Evolutionary conservation across 2,113 vertebrate genomes (phyloP).

Genomic region (Saguinus imperator): DNA sequence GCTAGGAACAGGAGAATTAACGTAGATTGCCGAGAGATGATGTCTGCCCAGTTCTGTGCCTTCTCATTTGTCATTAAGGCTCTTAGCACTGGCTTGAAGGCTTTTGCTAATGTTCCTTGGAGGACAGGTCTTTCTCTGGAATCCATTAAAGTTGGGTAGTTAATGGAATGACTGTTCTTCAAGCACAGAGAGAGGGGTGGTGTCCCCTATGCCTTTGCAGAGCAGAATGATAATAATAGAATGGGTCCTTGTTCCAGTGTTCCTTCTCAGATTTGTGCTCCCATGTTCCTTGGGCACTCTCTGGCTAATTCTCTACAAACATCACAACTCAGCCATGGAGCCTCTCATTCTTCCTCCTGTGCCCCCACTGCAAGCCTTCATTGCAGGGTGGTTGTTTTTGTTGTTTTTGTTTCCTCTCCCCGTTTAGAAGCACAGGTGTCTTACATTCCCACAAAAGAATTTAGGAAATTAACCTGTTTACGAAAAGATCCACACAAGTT

Average conservation of each 20-base stretch:
- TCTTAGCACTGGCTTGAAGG: neutral
- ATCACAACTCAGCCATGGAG: neutral
- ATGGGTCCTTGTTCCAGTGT: neutral
- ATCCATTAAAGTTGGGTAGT: neutral
- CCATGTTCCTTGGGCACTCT: neutral
- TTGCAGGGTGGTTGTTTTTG: neutral
- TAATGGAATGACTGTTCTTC: neutral
- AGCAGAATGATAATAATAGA: neutral
- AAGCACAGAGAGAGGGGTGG: neutral
- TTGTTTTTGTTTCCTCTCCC: neutral
- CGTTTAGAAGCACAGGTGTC: neutral
- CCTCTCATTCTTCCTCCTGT: neutral
- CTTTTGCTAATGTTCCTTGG: slow-evolving; percentile 42
- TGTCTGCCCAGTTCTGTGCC: neutral
- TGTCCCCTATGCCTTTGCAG: neutral
- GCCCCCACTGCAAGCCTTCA: neutral
- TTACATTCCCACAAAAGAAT: neutral
- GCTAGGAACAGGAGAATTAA: neutral
- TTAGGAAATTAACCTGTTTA: slow-evolving; percentile 15
- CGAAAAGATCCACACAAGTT: neutral
- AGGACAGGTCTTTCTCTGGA: slow-evolving; percentile 34
- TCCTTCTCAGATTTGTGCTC: neutral
- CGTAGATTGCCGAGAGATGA: neutral
- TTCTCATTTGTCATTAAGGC: neutral
- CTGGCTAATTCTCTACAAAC: neutral